These are phyloP conservation scores for Nothocercus julius DNA, from an alignment of 2,113 vertebrate genomes.

Conservation along the genomic window DNA sequence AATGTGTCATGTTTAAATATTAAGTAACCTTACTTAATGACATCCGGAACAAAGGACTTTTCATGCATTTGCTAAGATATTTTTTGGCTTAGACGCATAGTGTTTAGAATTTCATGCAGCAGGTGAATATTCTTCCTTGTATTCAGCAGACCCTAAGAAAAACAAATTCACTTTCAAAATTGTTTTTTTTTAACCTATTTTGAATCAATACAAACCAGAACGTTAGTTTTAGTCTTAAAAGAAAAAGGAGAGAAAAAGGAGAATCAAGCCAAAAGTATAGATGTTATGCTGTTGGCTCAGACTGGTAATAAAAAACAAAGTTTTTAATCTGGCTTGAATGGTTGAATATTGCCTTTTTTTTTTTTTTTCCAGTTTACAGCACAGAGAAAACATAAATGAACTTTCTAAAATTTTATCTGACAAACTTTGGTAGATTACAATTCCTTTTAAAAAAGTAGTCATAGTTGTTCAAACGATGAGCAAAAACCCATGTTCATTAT, in stretches of 20 bases:
- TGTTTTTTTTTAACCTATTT: not conserved
- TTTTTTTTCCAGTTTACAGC: not conserved
- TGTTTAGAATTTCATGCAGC: not conserved
- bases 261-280: not conserved
- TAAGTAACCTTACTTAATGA: not conserved
- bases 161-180: not conserved
- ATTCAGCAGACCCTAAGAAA: not conserved
- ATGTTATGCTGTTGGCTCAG: not conserved
- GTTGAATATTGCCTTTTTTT: not conserved
- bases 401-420: not conserved
- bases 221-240: not conserved
- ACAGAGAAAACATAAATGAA: not conserved
- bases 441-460: not conserved
- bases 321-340: not conserved
- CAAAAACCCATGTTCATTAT: not conserved
- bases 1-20: not conserved
- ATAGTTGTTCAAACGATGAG: not conserved
- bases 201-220: not conserved
- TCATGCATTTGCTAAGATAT: not conserved
- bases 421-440: not conserved
- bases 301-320: not conserved
- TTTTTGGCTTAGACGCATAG: not conserved
- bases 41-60: not conserved
- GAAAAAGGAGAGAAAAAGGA: not conserved
- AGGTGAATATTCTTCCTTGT: not conserved